Percentiles rank a stretch among this genome's conserved stretches.
Evolutionary conservation across 2,888 invertebrate species (phyloP).

Genomic region (Belgica antarctica): DNA sequence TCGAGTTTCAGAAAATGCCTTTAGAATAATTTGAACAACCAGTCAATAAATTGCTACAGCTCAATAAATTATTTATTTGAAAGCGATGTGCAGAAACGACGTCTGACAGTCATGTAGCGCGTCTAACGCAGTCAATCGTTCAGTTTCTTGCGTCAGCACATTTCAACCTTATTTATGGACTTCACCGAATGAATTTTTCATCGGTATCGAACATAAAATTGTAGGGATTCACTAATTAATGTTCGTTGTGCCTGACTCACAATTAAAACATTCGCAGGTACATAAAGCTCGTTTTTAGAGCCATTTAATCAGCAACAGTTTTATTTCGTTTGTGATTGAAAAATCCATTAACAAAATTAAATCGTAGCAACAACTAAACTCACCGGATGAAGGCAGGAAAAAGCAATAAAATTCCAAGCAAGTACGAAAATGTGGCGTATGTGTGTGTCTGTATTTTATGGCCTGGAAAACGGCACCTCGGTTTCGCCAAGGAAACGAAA

Average conservation of each 20-base stretch:
- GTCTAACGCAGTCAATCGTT: no score
- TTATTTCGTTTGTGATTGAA: conserved; percentile 8
- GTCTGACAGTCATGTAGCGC: no score
- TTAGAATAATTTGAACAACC: no score
- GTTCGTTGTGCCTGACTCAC: neutral
- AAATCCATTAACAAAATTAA: conserved; percentile 31
- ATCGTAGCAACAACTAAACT: neutral
- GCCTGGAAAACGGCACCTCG: conserved; percentile 5
- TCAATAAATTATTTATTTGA: no score
- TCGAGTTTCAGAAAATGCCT: no score
- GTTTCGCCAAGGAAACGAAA: neutral
- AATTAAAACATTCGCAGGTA: neutral
- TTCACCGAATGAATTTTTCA: no score
- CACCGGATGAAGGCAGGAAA: neutral
- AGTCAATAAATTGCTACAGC: no score
- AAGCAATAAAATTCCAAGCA: conserved; percentile 11
- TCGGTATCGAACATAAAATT: no score
- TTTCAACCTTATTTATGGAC: no score
- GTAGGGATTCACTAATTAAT: neutral
- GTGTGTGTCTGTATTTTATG: neutral
- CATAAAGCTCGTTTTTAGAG: neutral
- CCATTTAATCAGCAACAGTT: conserved; percentile 8
- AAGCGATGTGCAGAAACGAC: no score
- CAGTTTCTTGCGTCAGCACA: no score
- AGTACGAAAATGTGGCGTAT: neutral